Evolutionary conservation across 1,140 invertebrate species (phyloP).

Genomic region (Bombus superbus): DNA sequence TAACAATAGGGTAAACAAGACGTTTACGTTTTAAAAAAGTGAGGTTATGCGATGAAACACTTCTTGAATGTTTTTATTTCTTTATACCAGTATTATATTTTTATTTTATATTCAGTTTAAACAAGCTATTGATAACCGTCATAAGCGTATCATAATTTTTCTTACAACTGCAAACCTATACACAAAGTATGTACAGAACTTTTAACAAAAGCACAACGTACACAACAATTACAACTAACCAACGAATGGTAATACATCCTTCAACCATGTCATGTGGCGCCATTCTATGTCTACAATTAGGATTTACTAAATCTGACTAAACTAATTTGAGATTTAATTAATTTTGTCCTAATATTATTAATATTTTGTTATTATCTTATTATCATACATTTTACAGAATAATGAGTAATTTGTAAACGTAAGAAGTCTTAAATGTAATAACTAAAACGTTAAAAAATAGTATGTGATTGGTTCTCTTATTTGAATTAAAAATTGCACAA

Average conservation of each 20-base stretch:
- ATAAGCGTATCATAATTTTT: not conserved
- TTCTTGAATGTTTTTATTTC: not conserved
- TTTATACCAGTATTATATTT: not conserved
- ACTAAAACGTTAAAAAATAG: not conserved
- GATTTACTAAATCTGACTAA: not conserved
- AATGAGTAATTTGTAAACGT: not conserved
- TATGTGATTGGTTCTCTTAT: not conserved
- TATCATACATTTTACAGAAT: not conserved
- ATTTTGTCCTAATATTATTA: not conserved
- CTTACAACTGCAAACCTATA: not conserved
- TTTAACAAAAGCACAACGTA: not conserved
- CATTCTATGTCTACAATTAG: not conserved
- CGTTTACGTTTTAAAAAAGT: not conserved
- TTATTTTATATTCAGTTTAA: not conserved
- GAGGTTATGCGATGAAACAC: constrained; percentile 38
- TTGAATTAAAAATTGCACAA: not conserved
- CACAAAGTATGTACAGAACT: not conserved
- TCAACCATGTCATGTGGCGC: constrained; percentile 16
- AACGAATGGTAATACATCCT: constrained; percentile 11
- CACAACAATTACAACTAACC: constrained; percentile 16
- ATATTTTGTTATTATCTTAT: not conserved
- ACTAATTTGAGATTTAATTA: not conserved
- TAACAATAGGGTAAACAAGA: not conserved
- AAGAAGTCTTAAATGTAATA: not conserved
- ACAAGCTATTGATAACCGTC: not conserved